Evolutionary conservation across 2,888 invertebrate species (phyloP).

Genomic region (Latrodectus elegans): DNA sequence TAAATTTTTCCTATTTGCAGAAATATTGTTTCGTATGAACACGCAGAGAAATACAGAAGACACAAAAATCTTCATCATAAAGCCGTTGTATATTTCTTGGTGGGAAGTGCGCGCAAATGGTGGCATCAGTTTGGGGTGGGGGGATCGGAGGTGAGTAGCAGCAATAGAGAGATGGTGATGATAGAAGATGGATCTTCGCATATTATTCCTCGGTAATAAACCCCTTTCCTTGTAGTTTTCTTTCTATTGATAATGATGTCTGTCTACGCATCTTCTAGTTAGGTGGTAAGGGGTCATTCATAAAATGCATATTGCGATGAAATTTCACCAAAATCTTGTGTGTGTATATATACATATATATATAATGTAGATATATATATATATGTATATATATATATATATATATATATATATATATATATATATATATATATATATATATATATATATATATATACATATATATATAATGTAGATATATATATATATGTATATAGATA

Average conservation of each 20-base stretch:
- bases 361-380: neutral
- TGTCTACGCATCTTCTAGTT: conserved; percentile 8
- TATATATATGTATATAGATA: too few species aligned
- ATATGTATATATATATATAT: neutral
- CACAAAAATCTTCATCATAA: too few species aligned
- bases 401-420: too few species aligned
- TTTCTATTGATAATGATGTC: conserved; percentile 27
- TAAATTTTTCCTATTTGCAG: too few species aligned
- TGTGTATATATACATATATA: neutral
- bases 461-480: too few species aligned
- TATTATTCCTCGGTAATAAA: conserved; percentile 37
- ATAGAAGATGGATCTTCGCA: conserved; percentile 25
- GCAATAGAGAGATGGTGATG: conserved; percentile 12
- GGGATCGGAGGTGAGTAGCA: neutral
- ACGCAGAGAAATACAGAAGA: too few species aligned
- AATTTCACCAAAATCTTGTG: neutral
- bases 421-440: too few species aligned
- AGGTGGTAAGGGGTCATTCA: neutral
- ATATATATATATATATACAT: too few species aligned
- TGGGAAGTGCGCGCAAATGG: too few species aligned
- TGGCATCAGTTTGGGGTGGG: neutral
- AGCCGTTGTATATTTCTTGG: too few species aligned
- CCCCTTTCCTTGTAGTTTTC: neutral
- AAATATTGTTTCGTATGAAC: too few species aligned
- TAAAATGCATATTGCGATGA: neutral